phyloP scores from a whole-genome alignment of 2,888 invertebrate species.

The Scaptomyza reducta region DNA sequence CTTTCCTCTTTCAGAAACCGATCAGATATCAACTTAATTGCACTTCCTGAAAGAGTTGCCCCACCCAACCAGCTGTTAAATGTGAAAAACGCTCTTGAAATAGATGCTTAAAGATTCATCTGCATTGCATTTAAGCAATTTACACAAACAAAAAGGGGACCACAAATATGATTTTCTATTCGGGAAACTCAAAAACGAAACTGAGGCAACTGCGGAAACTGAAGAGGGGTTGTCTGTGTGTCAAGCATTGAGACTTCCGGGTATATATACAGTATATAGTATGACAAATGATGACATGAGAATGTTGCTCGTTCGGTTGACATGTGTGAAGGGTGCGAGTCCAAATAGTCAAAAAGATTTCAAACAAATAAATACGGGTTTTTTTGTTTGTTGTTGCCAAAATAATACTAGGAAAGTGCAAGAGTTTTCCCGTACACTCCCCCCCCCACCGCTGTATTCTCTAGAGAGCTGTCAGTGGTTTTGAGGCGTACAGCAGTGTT shows the following conservation, averaged over 20 bases:
- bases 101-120: conserved; percentile 28
- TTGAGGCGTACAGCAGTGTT: conserved; percentile 54
- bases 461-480: conserved; percentile 50
- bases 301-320: conserved; percentile 33
- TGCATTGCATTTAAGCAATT: conserved; percentile 28
- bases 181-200: conserved; percentile 6
- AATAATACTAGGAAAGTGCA: conserved; percentile 40
- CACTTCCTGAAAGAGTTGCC: conserved; percentile 14
- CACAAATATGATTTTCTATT: conserved; percentile 25
- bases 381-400: conserved; percentile 18
- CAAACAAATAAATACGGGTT: conserved; percentile 39
- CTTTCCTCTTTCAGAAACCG: neutral
- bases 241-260: conserved; percentile 58
- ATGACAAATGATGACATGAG: conserved; percentile 46
- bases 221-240: conserved; percentile 3
- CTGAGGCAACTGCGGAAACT: neutral
- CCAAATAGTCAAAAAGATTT: conserved; percentile 41
- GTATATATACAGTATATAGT: conserved; percentile 14
- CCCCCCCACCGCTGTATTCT: no score
- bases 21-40: conserved; percentile 21
- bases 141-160: conserved; percentile 1
- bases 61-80: conserved; percentile 2
- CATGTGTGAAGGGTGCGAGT: conserved; percentile 39
- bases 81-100: conserved; percentile 23
- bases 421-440: neutral